Conservation (phyloP, 2,888 invertebrate species). For the Dolichopus griseipennis region DNA sequence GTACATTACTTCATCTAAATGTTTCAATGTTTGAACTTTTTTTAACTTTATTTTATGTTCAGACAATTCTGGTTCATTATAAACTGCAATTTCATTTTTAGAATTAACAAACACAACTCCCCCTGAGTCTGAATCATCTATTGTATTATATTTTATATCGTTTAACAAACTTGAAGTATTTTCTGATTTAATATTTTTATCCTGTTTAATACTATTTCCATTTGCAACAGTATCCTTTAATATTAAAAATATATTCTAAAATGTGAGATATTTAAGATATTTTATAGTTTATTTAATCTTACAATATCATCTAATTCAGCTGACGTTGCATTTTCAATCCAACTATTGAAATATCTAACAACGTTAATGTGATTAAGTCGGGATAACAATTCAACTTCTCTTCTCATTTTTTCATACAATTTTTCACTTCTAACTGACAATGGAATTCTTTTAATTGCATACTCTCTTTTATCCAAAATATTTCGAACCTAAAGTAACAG, state of each 20-base stretch:
- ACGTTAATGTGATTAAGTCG: conserved; percentile 95
- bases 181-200: no score
- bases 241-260: no score
- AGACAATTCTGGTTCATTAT: conserved; percentile 25
- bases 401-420: conserved; percentile 80
- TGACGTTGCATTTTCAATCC: conserved; percentile 69
- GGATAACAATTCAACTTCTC: conserved; percentile 90
- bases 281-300: conserved; percentile 24
- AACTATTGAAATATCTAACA: conserved; percentile 92
- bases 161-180: neutral
- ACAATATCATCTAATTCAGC: conserved; percentile 45
- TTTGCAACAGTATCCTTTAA: no score
- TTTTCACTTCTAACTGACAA: conserved; percentile 67
- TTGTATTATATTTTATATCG: conserved; percentile 20
- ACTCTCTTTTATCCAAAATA: conserved; percentile 83
- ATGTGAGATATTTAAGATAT: neutral
- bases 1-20: conserved; percentile 55
- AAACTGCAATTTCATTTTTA: conserved; percentile 36
- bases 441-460: conserved; percentile 90
- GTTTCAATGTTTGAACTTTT: conserved; percentile 21
- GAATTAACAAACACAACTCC: conserved; percentile 42
- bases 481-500: conserved; percentile 63
- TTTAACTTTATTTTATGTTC: conserved; percentile 20
- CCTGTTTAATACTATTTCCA: no score
- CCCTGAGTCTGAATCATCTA: conserved; percentile 38